Evolutionary conservation across 1,140 invertebrate genomes (phyloP), one percentile per base, ranked within the genome.

Genomic region (Penaeus vannamei): DNA sequence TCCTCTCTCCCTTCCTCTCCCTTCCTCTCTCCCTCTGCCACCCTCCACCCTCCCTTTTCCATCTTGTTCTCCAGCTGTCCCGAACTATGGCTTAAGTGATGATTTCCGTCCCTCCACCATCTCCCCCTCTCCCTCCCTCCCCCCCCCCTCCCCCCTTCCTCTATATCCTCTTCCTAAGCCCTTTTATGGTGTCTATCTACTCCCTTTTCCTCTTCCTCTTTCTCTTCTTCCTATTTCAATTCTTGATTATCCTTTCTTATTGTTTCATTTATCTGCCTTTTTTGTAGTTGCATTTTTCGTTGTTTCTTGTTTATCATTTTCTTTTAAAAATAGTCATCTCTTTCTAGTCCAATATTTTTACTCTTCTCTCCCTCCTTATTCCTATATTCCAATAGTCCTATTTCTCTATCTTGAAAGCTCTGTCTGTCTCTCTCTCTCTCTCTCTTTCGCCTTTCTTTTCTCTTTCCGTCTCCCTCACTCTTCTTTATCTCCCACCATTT

Each of bases 21-120:
- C 82, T 29, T 4, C 7, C 32, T 32, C 84, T 69, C 64, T 66
- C 32, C 53, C 64, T 10, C 83, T 69, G 61, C 22, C 85, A 64
- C 76, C 59, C 76, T 62, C 36, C 32, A n/a, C 76, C 29, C 36
- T 79, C 72, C 20, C 32, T 32, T 69, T 69, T 26, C 66, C 66
- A n/a, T 26, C n/a, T 32, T 69, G 66, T 32, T 32, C 66, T 32
- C 46, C 84, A 85, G 84, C 84, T 85, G 84, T 72, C 84, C 85
- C 17, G 20, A 59, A 61, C 76, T 53, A 81, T 12, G 64, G 59
- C 64, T 64, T 86, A 86, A 86, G 85, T 86, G 85, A 46, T 86
- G 76, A 86, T 86, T 80, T 86, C 85, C 85, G 66, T 69, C 66
- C 32, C 4, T 29, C 29, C 59, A n/a, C 26, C 26, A 69, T 53